Evolutionary conservation across 2,888 invertebrate species (phyloP).

Genomic region (Lysandra coridon): DNA sequence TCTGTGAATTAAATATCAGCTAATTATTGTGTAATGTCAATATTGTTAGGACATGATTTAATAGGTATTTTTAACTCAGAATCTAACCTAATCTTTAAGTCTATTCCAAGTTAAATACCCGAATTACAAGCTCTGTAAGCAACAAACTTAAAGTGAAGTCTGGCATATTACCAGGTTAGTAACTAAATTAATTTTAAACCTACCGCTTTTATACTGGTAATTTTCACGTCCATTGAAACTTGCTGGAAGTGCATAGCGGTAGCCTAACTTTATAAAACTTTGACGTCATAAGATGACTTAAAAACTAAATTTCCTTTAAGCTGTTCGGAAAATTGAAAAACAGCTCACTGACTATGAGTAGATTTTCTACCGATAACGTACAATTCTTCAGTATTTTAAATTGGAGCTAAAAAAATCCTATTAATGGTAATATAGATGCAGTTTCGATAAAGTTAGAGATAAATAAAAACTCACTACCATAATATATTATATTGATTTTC

Average conservation of each 20-base stretch:
- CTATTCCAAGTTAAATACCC: neutral
- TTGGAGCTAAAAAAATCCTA: neutral
- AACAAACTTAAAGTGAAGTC: neutral
- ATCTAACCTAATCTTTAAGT: neutral
- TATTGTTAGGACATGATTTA: neutral
- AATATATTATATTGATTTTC: neutral
- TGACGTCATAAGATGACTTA: neutral
- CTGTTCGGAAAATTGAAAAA: neutral
- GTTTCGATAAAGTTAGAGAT: neutral
- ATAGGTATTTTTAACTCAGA: neutral
- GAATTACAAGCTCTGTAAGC: neutral
- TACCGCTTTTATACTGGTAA: neutral
- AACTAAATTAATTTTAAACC: constrained; percentile 2
- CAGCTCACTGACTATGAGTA: neutral
- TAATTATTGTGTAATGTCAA: neutral
- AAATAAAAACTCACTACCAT: neutral
- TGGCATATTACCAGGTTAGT: neutral
- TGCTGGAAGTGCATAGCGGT: neutral
- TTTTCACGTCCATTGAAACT: constrained; percentile 1
- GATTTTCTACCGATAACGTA: neutral
- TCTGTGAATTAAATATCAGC: neutral
- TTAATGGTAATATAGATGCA: neutral
- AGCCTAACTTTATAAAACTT: constrained; percentile 1
- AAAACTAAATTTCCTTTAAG: neutral
- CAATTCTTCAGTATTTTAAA: neutral